phyloP scores from a whole-genome alignment of 2,888 invertebrate genomes.

The Drosophila paranaensis region DNA sequence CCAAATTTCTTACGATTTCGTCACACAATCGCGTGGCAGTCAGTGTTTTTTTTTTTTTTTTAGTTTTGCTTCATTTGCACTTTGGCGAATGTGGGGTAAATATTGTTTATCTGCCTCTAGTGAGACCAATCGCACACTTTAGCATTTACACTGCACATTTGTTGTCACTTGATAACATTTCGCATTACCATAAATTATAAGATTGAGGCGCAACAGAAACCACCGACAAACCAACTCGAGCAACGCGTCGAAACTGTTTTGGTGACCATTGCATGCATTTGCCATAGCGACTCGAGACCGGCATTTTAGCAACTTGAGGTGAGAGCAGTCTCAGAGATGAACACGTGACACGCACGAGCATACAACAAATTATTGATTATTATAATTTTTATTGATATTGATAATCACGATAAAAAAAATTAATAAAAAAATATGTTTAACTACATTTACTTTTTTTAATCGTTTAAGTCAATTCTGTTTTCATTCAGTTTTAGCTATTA shows the following conservation, averaged over 20 bases:
- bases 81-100: slow-evolving; percentile 5
- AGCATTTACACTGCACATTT: slow-evolving; percentile 26
- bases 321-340: slow-evolving; percentile 38
- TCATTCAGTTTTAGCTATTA: not conserved
- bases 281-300: slow-evolving; percentile 62
- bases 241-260: slow-evolving; percentile 53
- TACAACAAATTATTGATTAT: no score
- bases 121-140: slow-evolving; percentile 18
- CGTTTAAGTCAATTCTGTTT: no score
- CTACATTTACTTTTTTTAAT: no score
- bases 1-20: slow-evolving; percentile 54
- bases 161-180: slow-evolving; percentile 27
- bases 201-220: slow-evolving; percentile 17
- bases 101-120: slow-evolving; percentile 13
- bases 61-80: not conserved
- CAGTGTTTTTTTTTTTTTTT: slow-evolving; percentile 5
- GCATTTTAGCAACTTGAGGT: slow-evolving; percentile 47
- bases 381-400: not conserved
- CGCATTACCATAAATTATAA: slow-evolving; percentile 30
- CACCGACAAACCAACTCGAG: slow-evolving; percentile 39
- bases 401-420: not conserved
- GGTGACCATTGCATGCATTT: slow-evolving; percentile 28
- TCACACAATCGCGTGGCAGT: slow-evolving; percentile 50
- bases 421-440: not conserved
- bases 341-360: slow-evolving; percentile 20